Conservation (phyloP, 30 jellyfish, hydroid and myxozoan genomes). For the Aurelia sp. region DNA sequence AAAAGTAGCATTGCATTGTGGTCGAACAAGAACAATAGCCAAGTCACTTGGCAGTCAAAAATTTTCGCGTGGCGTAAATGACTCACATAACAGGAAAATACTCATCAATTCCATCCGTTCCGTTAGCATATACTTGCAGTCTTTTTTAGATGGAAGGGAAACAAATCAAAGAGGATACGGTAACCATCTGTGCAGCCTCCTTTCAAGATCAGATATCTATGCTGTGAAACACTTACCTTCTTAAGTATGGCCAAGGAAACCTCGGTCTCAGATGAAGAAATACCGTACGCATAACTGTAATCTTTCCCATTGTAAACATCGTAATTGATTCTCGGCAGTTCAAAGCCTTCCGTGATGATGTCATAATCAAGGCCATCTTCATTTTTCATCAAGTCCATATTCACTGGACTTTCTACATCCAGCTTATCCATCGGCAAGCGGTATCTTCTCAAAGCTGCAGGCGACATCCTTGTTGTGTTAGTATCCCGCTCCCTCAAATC, state of each 20-base stretch:
- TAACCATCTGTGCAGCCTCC: too few species aligned
- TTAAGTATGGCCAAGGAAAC: slow-evolving; percentile 11
- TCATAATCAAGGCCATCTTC: slow-evolving; percentile 65
- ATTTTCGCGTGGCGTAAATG: too few species aligned
- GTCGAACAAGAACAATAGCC: too few species aligned
- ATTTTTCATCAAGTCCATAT: slow-evolving; percentile 4
- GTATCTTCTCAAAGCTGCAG: slow-evolving; percentile 68
- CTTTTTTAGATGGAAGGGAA: too few species aligned
- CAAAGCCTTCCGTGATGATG: slow-evolving; percentile 55
- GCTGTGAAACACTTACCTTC: slow-evolving; percentile 19
- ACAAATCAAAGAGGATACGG: too few species aligned
- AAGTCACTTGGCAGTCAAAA: too few species aligned
- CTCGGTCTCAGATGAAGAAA: slow-evolving; percentile 2
- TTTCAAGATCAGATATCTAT: not conserved
- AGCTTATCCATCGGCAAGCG: slow-evolving; percentile 65
- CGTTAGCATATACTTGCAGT: too few species aligned
- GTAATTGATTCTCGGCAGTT: slow-evolving; percentile 75
- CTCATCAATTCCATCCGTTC: too few species aligned
- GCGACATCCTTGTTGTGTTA: not conserved
- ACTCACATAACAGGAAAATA: too few species aligned
- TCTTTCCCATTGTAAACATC: slow-evolving; percentile 41
- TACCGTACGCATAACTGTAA: slow-evolving; percentile 66
- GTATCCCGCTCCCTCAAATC: slow-evolving; percentile 17
- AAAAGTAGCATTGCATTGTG: too few species aligned
- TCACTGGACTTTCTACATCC: slow-evolving; percentile 31